Evolutionary conservation across 1,140 invertebrate genomes (phyloP), one percentile per base, ranked within the genome.

Genomic region (Pectinophora gossypiella): DNA sequence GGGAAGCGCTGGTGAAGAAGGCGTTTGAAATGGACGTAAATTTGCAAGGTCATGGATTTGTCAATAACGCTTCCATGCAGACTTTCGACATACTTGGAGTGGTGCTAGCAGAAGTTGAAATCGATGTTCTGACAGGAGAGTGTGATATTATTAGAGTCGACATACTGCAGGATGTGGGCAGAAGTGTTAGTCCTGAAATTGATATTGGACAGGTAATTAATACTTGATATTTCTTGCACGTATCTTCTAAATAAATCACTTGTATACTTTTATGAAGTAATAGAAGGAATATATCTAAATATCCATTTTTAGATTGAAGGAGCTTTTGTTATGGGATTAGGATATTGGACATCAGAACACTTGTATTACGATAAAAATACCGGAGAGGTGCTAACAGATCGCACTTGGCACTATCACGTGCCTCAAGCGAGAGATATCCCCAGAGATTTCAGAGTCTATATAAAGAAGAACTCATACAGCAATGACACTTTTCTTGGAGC

Each of bases 261-360:
- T 32, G 27, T 32, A 1, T 7, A 1, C 2, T 3, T 1, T 32
- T 32, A 3, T 32, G n/a, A n/a, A 32, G 27, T 32, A 32, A 32
- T n/a, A 12, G 27, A 2, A 32, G 9, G 2, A 32, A 32, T 2
- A 12, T 32, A 3, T 3, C 1, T 3, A 32, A 32, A 3, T 32
- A 9, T 32, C 6, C 9, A 32, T 23, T 53, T 56, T 7, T 32
- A 80, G 76, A 58, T 89, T 0, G 95, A 96, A 89, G 96, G 95
- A 12, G 93, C 94, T 1, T 95, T 95, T 70, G 87, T 96, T 1
- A 96, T 96, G 95, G 95, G 95, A 4, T 59, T 94, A 6, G 95
- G 96, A 10, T 93, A 94, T 65, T 95, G 92, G 90, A 91, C 93
- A 0, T 88, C 78, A 2, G 95, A 97, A 77, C 87, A 94, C 49